Percentiles rank a stretch among this genome's conserved stretches.
Conservation (phyloP, 2,113 vertebrate species). For the Nestor notabilis region DNA sequence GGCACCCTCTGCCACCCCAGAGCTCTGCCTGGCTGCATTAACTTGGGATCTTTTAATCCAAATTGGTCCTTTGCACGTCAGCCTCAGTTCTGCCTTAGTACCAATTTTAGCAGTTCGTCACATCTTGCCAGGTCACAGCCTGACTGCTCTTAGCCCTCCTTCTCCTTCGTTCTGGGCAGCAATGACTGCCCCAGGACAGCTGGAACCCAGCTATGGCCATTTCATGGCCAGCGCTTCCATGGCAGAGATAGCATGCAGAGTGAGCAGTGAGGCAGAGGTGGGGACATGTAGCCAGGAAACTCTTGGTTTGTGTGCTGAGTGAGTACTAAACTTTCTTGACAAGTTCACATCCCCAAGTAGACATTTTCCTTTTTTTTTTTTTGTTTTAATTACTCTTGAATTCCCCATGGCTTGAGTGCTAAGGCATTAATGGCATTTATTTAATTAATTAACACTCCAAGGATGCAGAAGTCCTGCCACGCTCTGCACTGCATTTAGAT, state of each 20-base stretch:
- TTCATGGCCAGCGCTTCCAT: background rate
- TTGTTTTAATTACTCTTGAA: background rate
- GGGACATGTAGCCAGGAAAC: background rate
- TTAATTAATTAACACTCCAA: constrained; percentile 36
- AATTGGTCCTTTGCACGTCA: accelerated
- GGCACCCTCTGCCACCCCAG: background rate
- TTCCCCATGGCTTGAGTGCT: background rate
- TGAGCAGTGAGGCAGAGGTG: background rate
- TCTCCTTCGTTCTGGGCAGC: background rate
- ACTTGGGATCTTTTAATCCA: background rate
- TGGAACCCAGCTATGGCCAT: accelerated
- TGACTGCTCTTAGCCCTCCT: background rate
- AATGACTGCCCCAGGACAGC: background rate
- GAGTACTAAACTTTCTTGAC: background rate
- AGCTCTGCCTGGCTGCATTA: background rate
- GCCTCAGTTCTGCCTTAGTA: background rate
- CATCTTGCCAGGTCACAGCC: background rate
- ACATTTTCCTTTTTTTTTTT: background rate
- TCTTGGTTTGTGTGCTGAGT: background rate
- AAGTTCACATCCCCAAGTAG: background rate
- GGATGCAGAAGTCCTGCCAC: background rate
- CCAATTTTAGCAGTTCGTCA: background rate
- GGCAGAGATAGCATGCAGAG: background rate
- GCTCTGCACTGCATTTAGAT: background rate
- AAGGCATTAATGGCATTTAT: background rate